Conservation (phyloP, 2,888 invertebrate genomes). For the Sphaeridia pumilis region DNA sequence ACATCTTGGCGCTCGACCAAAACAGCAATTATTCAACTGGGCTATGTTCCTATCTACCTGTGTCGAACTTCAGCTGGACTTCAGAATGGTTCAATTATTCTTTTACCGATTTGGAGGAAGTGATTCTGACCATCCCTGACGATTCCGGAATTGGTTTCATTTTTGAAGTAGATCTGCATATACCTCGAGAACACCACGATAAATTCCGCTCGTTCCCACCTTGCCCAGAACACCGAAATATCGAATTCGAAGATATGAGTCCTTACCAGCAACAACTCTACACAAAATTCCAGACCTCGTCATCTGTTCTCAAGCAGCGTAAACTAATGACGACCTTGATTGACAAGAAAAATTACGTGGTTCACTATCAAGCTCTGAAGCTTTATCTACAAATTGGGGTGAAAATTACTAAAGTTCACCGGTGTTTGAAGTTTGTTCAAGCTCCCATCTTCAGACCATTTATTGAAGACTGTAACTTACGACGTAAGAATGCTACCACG, state of each 20-base stretch:
- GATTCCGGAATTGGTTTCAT: slow-evolving; percentile 12
- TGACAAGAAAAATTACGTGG: slow-evolving; percentile 32
- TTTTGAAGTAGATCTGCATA: slow-evolving; percentile 21
- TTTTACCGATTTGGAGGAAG: background rate
- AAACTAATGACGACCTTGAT: slow-evolving; percentile 32
- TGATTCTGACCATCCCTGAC: background rate
- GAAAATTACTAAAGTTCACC: slow-evolving; percentile 33
- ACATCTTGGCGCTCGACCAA: slow-evolving; percentile 37
- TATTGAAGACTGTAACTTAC: slow-evolving; percentile 37
- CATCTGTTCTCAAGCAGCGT: background rate
- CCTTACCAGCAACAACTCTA: background rate
- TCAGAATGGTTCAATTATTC: slow-evolving; percentile 7
- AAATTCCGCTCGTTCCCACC: slow-evolving; percentile 13
- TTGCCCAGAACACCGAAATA: slow-evolving; percentile 8
- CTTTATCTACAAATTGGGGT: slow-evolving; percentile 27
- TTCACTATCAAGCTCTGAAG: slow-evolving; percentile 33
- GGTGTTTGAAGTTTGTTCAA: slow-evolving; percentile 31
- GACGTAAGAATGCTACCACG: slow-evolving; percentile 36
- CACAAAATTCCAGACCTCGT: background rate
- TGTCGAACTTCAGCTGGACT: slow-evolving; percentile 37
- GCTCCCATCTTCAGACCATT: slow-evolving; percentile 38
- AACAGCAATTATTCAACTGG: slow-evolving; percentile 39
- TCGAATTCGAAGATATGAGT: background rate
- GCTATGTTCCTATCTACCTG: slow-evolving; percentile 37
- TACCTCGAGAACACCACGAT: slow-evolving; percentile 11